Percentiles rank a stretch among this genome's conserved stretches.
Evolutionary conservation across 2,888 invertebrate genomes (phyloP).

Genomic region (Dynastes grantii): DNA sequence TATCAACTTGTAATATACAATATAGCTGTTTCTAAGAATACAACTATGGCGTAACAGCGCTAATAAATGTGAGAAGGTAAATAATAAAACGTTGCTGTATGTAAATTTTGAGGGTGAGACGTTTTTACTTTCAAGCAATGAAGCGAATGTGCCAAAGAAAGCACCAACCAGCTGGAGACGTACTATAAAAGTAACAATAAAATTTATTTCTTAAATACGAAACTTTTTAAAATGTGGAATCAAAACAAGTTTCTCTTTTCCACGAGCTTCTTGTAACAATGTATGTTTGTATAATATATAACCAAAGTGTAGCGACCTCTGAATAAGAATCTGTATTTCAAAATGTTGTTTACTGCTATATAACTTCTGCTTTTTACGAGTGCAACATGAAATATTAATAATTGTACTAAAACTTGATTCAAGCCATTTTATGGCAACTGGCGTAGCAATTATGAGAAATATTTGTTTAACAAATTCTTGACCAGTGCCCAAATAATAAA

Average conservation of each 20-base stretch:
- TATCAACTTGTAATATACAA: background rate
- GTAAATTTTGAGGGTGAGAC: conserved; percentile 30
- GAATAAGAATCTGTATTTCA: background rate
- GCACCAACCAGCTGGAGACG: conserved; percentile 3
- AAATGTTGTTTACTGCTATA: too few relatives aligned
- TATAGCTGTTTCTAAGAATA: conserved; percentile 21
- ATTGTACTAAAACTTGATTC: too few relatives aligned
- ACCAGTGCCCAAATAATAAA: too few relatives aligned
- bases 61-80: conserved; percentile 37
- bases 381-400: too few relatives aligned
- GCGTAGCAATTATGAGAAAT: too few relatives aligned
- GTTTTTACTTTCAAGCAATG: conserved; percentile 25
- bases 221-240: conserved; percentile 21
- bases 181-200: conserved; percentile 21
- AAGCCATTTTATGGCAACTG: too few relatives aligned
- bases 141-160: conserved; percentile 6
- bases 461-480: too few relatives aligned
- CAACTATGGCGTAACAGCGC: conserved; percentile 12
- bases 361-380: too few relatives aligned
- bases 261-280: conserved; percentile 1
- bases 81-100: conserved; percentile 31
- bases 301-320: background rate
- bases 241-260: conserved; percentile 19
- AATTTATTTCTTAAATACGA: conserved; percentile 17
- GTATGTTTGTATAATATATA: background rate